Base-by-base conservation (phyloP, 2,113 vertebrate genomes). In the Vulpes ferrilata region DNA sequence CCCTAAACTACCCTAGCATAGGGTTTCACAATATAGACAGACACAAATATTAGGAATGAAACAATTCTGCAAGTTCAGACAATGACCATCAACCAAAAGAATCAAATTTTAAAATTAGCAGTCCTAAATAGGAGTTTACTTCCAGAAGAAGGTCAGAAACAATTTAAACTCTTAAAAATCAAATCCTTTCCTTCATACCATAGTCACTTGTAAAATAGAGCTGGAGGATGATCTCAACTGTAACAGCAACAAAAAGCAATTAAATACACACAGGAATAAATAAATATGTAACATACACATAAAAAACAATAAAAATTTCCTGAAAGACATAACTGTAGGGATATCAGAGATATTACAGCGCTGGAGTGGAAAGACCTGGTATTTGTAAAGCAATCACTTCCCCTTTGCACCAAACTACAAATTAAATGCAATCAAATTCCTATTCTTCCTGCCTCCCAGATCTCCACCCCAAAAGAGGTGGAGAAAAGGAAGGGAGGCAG, bases 341-440 rank as follows among this genome's bases (percentile, higher is more conserved):
- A 48, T 59, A 67, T 4, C 20, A 32, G 60, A 78, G 48, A 60
- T 59, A 62, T 3, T 30, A 35, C 23, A 71, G 69, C 71, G 22
- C 65, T 90, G 53, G 32, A 88, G 88, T 48, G n/a, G 7, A 84
- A 97, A 86, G 60, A 93, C 4, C 3, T 17, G 20, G 73, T n/a
- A 43, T 13, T 13, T 53, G 0, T 48, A 94, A 88, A 81, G 78
- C 7, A 23, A 82, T 60, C 17, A 32, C 20, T 23, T 64, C 38
- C 73, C 55, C 48, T 74, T 71, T 95, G 25, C 48, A 30, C 64
- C 76, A 69, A 96, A 80, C 35, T 60, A 86, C 71, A 96, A 94
- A 96, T 78, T 78, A 88, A 97, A 93, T 11, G 35, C 65, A 90
- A 64, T 62, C 82, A 81, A 86, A 94, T 65, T 85, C 93, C 69